Evolutionary conservation across 2,888 invertebrate genomes (phyloP).

Genomic region (Cataglyphis rosenhaueri): DNA sequence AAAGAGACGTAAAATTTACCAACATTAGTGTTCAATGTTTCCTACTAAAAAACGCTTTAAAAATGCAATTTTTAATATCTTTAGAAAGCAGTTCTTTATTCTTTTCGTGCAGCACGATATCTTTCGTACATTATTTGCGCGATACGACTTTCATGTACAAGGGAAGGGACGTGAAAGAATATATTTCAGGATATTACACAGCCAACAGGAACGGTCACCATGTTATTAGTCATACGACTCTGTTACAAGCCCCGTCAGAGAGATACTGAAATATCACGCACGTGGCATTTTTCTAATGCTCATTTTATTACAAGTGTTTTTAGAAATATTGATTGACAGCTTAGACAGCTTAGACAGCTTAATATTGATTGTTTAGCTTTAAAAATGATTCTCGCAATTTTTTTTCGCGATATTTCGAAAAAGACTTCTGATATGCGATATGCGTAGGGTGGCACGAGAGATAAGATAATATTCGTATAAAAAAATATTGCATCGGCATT

Average conservation of each 20-base stretch:
- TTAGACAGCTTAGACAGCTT: no score
- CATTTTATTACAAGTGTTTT: slow-evolving; percentile 10
- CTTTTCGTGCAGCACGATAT: background rate
- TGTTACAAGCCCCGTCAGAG: background rate
- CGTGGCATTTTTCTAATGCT: background rate
- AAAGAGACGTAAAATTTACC: background rate
- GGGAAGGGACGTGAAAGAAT: background rate
- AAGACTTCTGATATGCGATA: no score
- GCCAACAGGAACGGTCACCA: slow-evolving; percentile 5
- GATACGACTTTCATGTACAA: background rate
- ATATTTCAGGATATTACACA: slow-evolving; percentile 14
- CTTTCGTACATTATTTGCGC: slow-evolving; percentile 17
- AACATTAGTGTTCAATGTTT: background rate
- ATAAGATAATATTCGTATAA: no score
- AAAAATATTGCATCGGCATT: no score
- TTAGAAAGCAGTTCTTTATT: background rate
- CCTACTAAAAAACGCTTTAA: background rate
- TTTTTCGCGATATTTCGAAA: background rate
- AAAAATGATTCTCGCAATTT: background rate
- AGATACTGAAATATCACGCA: background rate
- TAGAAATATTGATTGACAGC: slow-evolving; percentile 10
- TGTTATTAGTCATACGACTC: background rate
- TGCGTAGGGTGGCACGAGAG: no score
- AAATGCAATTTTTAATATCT: slow-evolving; percentile 17
- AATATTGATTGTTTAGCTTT: background rate